Conservation (phyloP, 2,113 vertebrate genomes). For the Chrysemys picta region DNA sequence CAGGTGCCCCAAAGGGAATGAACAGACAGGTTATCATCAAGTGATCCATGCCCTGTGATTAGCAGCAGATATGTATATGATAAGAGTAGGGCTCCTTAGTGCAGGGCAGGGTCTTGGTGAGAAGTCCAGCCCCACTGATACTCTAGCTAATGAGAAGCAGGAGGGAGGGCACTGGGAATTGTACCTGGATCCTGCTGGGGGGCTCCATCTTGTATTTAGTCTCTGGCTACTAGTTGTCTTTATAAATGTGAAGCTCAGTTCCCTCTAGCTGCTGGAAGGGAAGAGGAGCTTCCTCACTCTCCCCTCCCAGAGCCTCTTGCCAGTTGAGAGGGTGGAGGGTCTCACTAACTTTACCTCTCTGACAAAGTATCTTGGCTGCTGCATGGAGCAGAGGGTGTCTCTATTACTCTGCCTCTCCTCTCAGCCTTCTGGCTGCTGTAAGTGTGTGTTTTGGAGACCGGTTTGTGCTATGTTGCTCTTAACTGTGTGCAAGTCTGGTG, state of each 20-base stretch:
- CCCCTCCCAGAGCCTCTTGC: background rate
- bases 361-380: no score
- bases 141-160: background rate
- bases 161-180: background rate
- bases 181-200: background rate
- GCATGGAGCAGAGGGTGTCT: background rate
- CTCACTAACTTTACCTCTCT: background rate
- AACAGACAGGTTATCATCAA: no score
- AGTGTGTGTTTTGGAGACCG: background rate
- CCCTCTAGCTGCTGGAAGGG: background rate
- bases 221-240: background rate
- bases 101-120: background rate
- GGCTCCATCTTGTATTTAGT: background rate
- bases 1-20: no score
- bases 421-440: background rate
- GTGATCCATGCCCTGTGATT: no score
- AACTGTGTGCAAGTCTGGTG: background rate
- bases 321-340: background rate
- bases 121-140: accelerated
- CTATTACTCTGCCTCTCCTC: accelerated
- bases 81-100: background rate
- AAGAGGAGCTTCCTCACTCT: background rate
- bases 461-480: no score
- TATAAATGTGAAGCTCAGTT: background rate
- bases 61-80: background rate